Conservation (phyloP, 1,140 invertebrate genomes). For the Cherax quadricarinatus region DNA sequence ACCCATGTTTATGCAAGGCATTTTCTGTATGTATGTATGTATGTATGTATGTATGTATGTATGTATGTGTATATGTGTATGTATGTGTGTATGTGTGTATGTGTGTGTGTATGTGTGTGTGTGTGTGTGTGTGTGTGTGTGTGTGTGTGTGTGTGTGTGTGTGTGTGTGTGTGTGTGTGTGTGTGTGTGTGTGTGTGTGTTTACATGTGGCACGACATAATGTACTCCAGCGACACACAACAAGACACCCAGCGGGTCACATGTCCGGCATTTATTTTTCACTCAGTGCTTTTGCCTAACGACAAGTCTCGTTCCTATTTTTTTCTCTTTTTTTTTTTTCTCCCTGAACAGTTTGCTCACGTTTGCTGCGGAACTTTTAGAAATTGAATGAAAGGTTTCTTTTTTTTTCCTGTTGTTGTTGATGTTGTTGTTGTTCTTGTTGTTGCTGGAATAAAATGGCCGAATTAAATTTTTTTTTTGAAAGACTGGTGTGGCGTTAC, state of each 20-base stretch:
- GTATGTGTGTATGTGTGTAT: slow-evolving; percentile 17
- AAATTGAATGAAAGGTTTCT: background rate
- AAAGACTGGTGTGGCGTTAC: background rate
- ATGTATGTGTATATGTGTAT: background rate
- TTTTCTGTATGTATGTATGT: no score
- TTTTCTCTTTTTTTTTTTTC: background rate
- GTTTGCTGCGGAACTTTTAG: slow-evolving; percentile 1
- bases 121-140: slow-evolving; percentile 38
- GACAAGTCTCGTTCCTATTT: background rate
- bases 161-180: slow-evolving; percentile 40
- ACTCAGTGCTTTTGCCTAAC: background rate
- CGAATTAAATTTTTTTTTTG: background rate
- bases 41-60: no score
- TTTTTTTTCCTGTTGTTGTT: background rate
- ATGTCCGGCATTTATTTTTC: background rate
- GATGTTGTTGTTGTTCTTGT: background rate
- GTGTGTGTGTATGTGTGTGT: slow-evolving; percentile 33
- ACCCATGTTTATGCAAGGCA: no score
- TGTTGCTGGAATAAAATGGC: background rate
- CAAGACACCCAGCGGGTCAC: background rate
- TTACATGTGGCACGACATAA: background rate
- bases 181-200: slow-evolving; percentile 21
- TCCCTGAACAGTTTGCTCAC: background rate
- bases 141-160: slow-evolving; percentile 42
- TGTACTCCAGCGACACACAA: background rate